Base-by-base conservation (phyloP, 2,797 vertebrate species). In the Alauda arvensis region DNA sequence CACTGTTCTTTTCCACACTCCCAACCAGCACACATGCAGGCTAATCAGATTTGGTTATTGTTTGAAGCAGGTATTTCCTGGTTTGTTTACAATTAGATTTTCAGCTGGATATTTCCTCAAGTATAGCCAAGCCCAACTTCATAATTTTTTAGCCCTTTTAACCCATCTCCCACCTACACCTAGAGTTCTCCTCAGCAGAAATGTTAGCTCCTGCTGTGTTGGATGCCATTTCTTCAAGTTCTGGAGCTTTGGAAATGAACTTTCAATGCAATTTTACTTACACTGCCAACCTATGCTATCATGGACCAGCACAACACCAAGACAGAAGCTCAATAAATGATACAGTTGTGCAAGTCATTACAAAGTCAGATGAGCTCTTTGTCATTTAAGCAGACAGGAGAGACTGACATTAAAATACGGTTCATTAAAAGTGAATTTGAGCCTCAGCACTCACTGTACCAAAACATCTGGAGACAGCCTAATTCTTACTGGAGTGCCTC, bases 401-500 rank as follows among this genome's bases (percentile, higher is more conserved):
- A 96, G 88, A 95, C 93, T 95, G 95, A 94, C 93, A 95, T 96
- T 97, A 96, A 97, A 97, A 96, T 93, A 93, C 0, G 1, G 93
- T 95, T 97, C 95, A 96, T 97, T 97, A 96, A 96, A 96, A 96
- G 93, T 90, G 92, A 97, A 95, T 95, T 95, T 96, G 93, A 96
- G 81, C 83, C 91, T 91, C 75, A 89, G 91, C 92, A 94, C 94
- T 96, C 93, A 91, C 76, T 91, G 79, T 85, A 92, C 93, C 93
- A 95, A 96, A 96, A 96, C 94, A 97, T 96, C 93, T 95, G 94
- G 94, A 97, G 94, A 92, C 63, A 10, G 92, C 75, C 88, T 96
- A 95, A 96, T 94, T 96, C 94, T 95, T 80, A 94, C 63, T 46
- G 52, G 66, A 96, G 63, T 83, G 86, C 56, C 90, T 96, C 94